phyloP scores from a whole-genome alignment of 2,113 vertebrate genomes.

The Sceloporus undulatus region DNA sequence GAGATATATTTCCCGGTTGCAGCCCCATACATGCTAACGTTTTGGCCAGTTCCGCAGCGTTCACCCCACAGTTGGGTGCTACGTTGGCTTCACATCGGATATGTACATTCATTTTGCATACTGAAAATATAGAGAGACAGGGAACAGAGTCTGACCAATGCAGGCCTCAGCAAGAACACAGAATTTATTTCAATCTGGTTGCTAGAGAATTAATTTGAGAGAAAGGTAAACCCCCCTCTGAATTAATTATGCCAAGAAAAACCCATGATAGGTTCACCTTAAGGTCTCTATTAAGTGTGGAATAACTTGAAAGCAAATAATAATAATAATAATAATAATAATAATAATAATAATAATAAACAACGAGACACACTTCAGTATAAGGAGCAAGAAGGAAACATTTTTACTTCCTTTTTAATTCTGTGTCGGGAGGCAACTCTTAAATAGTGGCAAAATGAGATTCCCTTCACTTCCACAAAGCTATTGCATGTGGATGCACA shows the following conservation, averaged over 20 bases:
- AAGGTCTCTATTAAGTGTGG: no score
- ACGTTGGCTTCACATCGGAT: constrained; percentile 94
- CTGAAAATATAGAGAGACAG: constrained; percentile 70
- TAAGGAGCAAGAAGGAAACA: no score
- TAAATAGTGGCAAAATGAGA: not conserved
- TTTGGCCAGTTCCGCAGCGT: constrained; percentile 92
- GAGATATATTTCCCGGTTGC: constrained; percentile 87
- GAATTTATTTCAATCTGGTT: not conserved
- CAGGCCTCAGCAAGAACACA: constrained; percentile 32
- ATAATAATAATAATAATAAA: no score
- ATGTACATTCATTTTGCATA: constrained; percentile 98
- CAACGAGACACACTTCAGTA: not conserved
- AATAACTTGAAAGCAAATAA: no score
- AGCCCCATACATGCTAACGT: constrained; percentile 94
- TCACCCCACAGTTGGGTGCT: constrained; percentile 95
- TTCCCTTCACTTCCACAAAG: not conserved
- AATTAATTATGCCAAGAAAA: no score
- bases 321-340: no score
- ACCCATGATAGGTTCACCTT: no score
- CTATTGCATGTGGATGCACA: not conserved
- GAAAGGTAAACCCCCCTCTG: not conserved
- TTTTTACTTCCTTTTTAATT: not conserved
- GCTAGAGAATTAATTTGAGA: constrained; percentile 13
- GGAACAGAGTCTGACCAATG: constrained; percentile 42
- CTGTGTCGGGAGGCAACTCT: not conserved